Conservation (phyloP, 2,888 invertebrate species). For the Melipona bicolor region DNA sequence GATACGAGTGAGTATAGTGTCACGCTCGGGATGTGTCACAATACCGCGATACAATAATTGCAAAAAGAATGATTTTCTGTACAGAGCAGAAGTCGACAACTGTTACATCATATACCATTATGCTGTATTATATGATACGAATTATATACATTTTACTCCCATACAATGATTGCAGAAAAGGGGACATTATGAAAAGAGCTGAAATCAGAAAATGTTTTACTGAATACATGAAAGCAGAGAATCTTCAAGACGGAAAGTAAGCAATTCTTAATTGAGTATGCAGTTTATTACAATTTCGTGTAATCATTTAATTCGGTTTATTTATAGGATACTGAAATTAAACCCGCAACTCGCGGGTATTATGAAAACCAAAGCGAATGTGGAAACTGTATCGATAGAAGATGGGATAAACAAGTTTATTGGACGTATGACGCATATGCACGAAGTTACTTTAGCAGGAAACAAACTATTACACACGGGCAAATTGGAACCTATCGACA, state of each 20-base stretch:
- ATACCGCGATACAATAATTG: slow-evolving; percentile 54
- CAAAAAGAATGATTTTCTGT: slow-evolving; percentile 62
- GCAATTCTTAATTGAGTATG: neutral
- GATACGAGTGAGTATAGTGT: slow-evolving; percentile 84
- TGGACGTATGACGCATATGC: slow-evolving; percentile 90
- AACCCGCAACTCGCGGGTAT: slow-evolving; percentile 85
- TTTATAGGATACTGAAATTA: slow-evolving; percentile 86
- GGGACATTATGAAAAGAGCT: slow-evolving; percentile 87
- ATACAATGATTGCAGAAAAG: slow-evolving; percentile 84
- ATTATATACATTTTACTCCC: slow-evolving; percentile 64
- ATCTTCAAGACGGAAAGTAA: slow-evolving; percentile 85
- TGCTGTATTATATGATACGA: slow-evolving; percentile 62
- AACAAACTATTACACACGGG: slow-evolving; percentile 87
- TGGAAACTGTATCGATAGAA: slow-evolving; percentile 88
- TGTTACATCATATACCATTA: slow-evolving; percentile 59
- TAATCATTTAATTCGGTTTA: neutral
- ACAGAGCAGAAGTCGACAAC: slow-evolving; percentile 60
- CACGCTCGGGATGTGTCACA: slow-evolving; percentile 2
- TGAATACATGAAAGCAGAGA: slow-evolving; percentile 89
- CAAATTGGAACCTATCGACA: slow-evolving; percentile 91
- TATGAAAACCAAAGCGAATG: slow-evolving; percentile 84
- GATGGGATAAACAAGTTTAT: slow-evolving; percentile 88
- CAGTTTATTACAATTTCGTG: too few species aligned
- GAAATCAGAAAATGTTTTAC: slow-evolving; percentile 89
- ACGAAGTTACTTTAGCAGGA: slow-evolving; percentile 87